Percentiles rank a stretch among this genome's conserved stretches.
These are phyloP conservation scores for Trissonchulus latispiculum DNA, from an alignment of 2,888 invertebrate species.

Conservation along the genomic window DNA sequence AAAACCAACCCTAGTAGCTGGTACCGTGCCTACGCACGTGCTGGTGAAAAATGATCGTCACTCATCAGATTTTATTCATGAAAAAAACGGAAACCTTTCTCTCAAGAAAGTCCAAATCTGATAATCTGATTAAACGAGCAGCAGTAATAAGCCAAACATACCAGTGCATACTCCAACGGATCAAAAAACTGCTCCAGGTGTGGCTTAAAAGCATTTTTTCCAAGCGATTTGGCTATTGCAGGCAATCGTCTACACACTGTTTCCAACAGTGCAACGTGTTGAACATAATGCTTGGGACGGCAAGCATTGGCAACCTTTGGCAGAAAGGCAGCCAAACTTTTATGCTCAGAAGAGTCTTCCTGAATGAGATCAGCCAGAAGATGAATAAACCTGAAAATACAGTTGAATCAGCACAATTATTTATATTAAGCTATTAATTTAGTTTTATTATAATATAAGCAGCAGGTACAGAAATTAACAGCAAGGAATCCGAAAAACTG, in stretches of 20 bases:
- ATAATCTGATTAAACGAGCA: no score
- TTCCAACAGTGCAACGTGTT: constrained; percentile 51
- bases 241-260: constrained; percentile 51
- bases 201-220: constrained; percentile 50
- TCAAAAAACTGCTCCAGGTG: constrained; percentile 50
- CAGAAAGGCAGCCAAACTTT: constrained; percentile 37
- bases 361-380: constrained; percentile 46
- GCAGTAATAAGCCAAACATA: constrained; percentile 41
- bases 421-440: not conserved
- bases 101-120: no score
- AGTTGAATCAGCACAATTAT: not conserved
- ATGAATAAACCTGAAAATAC: constrained; percentile 44
- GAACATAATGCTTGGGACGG: constrained; percentile 48
- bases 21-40: no score
- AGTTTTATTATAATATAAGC: not conserved
- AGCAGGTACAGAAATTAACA: constrained; percentile 16
- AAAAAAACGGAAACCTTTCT: no score
- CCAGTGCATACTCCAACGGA: constrained; percentile 50
- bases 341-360: not conserved
- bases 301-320: constrained; percentile 48
- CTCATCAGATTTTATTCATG: no score
- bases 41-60: no score
- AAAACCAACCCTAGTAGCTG: no score
- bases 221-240: constrained; percentile 48
- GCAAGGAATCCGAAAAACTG: constrained; percentile 10